phyloP scores from a whole-genome alignment of 64 coral and sea anemone species.

The Trachythela sp. region DNA sequence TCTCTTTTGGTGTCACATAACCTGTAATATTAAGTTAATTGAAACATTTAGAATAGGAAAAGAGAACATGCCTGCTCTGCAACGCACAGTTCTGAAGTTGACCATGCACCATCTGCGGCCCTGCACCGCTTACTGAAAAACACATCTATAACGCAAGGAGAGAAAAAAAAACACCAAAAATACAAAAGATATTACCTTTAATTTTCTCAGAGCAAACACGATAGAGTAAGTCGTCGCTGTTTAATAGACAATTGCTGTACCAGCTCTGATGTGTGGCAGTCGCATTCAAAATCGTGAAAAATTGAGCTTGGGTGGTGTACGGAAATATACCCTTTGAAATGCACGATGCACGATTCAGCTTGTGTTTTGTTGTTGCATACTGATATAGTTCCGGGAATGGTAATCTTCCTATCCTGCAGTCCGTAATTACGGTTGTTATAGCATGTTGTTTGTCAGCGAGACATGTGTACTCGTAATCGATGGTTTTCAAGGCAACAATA shows the following conservation, averaged over 20 bases:
- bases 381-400: not conserved
- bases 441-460: not conserved
- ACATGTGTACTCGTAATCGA: not conserved
- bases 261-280: not conserved
- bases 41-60: too few species aligned
- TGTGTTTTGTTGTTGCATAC: not conserved
- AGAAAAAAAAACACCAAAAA: too few species aligned
- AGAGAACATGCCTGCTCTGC: too few species aligned
- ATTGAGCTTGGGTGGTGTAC: not conserved
- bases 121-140: too few species aligned
- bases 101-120: too few species aligned
- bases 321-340: not conserved
- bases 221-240: not conserved
- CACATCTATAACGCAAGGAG: too few species aligned
- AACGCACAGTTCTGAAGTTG: too few species aligned
- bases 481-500: not conserved
- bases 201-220: not conserved
- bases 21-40: not conserved
- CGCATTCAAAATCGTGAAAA: not conserved
- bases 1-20: not conserved
- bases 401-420: not conserved
- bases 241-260: constrained; percentile 1
- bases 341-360: not conserved
- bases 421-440: not conserved
- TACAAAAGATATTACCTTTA: not conserved